Percentiles rank a stretch among this genome's conserved stretches.
Evolutionary conservation across 2,113 vertebrate species (phyloP).

Genomic region (Ophthalmolycus amberensis): DNA sequence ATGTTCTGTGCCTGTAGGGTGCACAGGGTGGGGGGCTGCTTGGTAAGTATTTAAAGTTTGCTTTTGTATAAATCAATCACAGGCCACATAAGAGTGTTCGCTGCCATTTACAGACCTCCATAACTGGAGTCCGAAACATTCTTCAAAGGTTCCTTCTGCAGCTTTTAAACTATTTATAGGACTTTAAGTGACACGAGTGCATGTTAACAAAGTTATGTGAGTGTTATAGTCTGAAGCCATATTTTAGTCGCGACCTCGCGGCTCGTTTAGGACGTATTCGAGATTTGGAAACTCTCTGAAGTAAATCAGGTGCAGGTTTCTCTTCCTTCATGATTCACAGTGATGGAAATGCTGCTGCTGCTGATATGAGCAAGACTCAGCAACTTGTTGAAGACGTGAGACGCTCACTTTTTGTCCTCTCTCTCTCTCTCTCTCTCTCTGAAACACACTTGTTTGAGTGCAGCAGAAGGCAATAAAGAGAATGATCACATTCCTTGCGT

Average conservation of each 20-base stretch:
- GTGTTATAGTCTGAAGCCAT: not conserved
- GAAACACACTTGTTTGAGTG: slow-evolving; percentile 64
- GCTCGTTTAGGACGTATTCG: not conserved
- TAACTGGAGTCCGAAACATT: not conserved
- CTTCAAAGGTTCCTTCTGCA: not conserved
- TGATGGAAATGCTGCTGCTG: not conserved
- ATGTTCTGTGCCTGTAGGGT: no score
- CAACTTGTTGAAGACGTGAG: slow-evolving; percentile 13
- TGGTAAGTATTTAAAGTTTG: not conserved
- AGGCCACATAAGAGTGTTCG: not conserved
- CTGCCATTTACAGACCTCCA: not conserved
- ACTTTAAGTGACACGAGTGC: not conserved
- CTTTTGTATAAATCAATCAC: not conserved
- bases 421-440: slow-evolving; percentile 14
- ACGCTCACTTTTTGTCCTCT: not conserved
- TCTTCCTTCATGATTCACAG: slow-evolving; percentile 12
- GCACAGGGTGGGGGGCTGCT: no score
- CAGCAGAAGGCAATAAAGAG: slow-evolving; percentile 80
- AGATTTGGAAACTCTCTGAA: not conserved
- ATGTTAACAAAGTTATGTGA: not conserved
- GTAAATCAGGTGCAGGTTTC: not conserved
- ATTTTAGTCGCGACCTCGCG: not conserved
- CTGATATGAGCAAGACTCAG: slow-evolving; percentile 20
- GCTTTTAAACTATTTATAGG: slow-evolving; percentile 6
- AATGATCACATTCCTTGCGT: slow-evolving; percentile 83